Base-by-base conservation (phyloP, 2,113 vertebrate species). In the Plecturocebus donacophilus region DNA sequence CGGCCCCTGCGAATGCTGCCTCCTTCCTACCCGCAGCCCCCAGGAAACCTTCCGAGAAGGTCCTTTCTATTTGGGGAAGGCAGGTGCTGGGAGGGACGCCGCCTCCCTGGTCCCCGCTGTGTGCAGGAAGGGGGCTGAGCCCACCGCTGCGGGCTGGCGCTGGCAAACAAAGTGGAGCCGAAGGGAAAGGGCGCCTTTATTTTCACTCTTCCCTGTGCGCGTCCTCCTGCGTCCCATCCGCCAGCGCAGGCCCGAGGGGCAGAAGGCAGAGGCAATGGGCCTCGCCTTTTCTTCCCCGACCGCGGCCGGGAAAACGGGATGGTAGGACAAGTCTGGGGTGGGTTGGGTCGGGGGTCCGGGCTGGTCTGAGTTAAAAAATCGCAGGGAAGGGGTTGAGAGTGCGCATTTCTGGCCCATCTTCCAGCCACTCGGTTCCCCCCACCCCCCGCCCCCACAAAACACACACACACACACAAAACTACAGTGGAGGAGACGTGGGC, bases 241-340 rank as follows among this genome's bases (percentile, higher is more conserved):
- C 54, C 64, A 45, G 30, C 42, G 12, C 40, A 35, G 68, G 81
- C 88, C 47, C 3, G 35, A 38, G 42, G n/a, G 17, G 52, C 64
- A 1, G 2, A 6, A 35, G 25, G 16, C 13, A 25, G 21, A 38
- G 1, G 13, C 49, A 3, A 2, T 38, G 6, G 1, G 61, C 66
- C 40, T 21, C 1, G 16, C 32, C 30, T 7, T 42, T 58, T 38
- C 52, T 5, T 30, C 9, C 13, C 30, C 0, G 20, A 25, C 14
- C 17, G 4, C 30, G 1, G 5, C 84, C 27, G 11, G n/a, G 66
- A 11, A 66, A 40, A 47, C n/a, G 1, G 21, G 68, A 10, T 4
- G 16, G 1, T 1, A n/a, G 20, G 12, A 13, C 56, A 4, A n/a
- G 38, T 5, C n/a, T 47, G 77, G 4, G 56, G 87, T 2, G 77